Conservation (phyloP, 2,113 vertebrate genomes). For the Ellobius talpinus region DNA sequence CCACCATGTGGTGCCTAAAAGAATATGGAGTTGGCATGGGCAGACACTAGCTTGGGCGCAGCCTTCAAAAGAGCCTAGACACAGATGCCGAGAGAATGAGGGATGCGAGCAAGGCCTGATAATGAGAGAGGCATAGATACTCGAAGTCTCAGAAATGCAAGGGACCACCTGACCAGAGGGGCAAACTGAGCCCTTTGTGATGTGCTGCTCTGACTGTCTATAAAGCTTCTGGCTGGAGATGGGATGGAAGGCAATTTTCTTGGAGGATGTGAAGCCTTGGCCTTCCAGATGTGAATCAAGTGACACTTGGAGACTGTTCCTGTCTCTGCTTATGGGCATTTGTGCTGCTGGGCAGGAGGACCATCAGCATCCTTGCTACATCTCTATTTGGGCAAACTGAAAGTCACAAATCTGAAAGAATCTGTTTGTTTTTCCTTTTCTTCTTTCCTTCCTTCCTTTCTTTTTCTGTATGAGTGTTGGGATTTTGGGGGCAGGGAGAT, state of each 20-base stretch:
- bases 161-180: neutral
- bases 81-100: neutral
- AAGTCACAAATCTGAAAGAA: neutral
- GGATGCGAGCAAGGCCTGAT: neutral
- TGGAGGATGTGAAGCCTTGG: too few species aligned
- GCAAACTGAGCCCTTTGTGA: neutral
- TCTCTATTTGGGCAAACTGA: neutral
- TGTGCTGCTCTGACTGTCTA: neutral
- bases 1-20: neutral
- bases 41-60: neutral
- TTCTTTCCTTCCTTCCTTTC: neutral
- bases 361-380: neutral
- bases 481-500: neutral
- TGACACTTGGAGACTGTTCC: neutral
- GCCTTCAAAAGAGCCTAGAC: neutral
- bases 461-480: neutral
- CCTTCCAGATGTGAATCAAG: too few species aligned
- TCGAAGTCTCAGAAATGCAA: neutral
- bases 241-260: too few species aligned
- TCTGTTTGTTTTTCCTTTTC: neutral
- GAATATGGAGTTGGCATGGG: accelerated
- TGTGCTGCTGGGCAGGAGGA: too few species aligned
- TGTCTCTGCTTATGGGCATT: neutral
- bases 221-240: neutral
- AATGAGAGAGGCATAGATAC: neutral